Evolutionary conservation across 2,797 vertebrate genomes (phyloP), one percentile per base, ranked within the genome.

Genomic region (Rachycentron canadum): DNA sequence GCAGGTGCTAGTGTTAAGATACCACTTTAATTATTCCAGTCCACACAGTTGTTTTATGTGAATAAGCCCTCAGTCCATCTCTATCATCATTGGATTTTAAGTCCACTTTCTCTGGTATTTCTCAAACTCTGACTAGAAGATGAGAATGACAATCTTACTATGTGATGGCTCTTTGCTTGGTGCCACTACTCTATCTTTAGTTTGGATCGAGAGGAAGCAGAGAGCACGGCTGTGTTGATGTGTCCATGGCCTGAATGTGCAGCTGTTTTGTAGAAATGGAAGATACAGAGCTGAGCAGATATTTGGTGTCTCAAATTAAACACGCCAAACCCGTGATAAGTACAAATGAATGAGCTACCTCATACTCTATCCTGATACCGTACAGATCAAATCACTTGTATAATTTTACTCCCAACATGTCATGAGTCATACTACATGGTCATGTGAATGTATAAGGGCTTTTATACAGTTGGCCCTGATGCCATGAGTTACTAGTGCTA

Each of bases 311-410:
- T 75, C 36, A 40, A 58, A 73, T 67, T 23, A 17, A 83, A 71
- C 32, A 5, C 30, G 70, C 50, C 52, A 16, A 43, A 71, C 60
- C 53, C 53, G 21, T 75, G 60, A 88, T 56, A 77, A 84, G 78
- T 84, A 79, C 85, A 88, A 81, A 82, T 85, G 62, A 89, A 76
- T 84, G 85, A 92, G 93, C 92, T 94, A 94, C 92, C 92, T 94
- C 92, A 83, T 91, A 77, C 80, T 86, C 77, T 81, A 68, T 81
- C 86, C 77, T 40, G 40, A 75, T 69, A 69, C 32, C 58, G n/a
- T 49, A 68, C 69, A 67, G 75, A 82, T 80, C 79, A 69, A 89
- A 88, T 79, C 81, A 75, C 79, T 78, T 83, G 79, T 86, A 81
- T 77, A 79, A 70, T 73, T 78, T 76, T 25, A 43, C 72, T 83